phyloP scores from a whole-genome alignment of 2,888 invertebrate species.

The Rhimphoctona megacephalus region DNA sequence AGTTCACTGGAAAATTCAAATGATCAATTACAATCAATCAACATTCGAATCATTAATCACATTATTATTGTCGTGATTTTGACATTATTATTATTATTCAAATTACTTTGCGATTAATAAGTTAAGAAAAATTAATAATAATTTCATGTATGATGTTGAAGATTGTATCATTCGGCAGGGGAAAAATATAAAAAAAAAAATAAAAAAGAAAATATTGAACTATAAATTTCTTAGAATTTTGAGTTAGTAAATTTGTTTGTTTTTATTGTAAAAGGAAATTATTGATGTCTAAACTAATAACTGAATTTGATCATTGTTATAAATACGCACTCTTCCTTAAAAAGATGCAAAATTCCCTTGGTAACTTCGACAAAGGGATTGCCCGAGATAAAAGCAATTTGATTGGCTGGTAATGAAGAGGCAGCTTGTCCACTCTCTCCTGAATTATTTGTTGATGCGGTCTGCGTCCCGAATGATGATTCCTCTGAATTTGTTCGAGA shows the following conservation, averaged over 20 bases:
- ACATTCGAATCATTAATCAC: too few species aligned
- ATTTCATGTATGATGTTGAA: too few species aligned
- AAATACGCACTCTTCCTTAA: slow-evolving; percentile 95
- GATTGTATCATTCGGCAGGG: too few species aligned
- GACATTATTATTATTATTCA: not conserved
- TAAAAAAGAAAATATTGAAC: too few species aligned
- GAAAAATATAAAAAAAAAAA: too few species aligned
- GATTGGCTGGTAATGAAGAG: slow-evolving; percentile 77
- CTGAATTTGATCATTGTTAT: too few species aligned
- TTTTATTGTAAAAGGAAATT: too few species aligned
- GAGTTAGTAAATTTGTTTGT: too few species aligned
- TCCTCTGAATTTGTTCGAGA: slow-evolving; percentile 79
- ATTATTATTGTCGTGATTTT: not conserved
- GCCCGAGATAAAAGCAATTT: slow-evolving; percentile 93
- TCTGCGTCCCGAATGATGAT: slow-evolving; percentile 70
- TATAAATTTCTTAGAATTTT: too few species aligned
- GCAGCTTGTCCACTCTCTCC: slow-evolving; percentile 76
- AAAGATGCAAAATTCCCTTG: slow-evolving; percentile 98
- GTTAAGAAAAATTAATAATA: too few species aligned
- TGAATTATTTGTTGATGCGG: slow-evolving; percentile 71
- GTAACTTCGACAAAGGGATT: slow-evolving; percentile 99
- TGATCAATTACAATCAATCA: not conserved
- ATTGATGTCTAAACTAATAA: too few species aligned
- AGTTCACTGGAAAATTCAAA: slow-evolving; percentile 87
- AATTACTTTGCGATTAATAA: too few species aligned